A percentile compares a stretch with the other conserved stretches of the same genome.
Evolutionary conservation across 1,140 invertebrate genomes (phyloP).

Genomic region (Coelopa frigida): DNA sequence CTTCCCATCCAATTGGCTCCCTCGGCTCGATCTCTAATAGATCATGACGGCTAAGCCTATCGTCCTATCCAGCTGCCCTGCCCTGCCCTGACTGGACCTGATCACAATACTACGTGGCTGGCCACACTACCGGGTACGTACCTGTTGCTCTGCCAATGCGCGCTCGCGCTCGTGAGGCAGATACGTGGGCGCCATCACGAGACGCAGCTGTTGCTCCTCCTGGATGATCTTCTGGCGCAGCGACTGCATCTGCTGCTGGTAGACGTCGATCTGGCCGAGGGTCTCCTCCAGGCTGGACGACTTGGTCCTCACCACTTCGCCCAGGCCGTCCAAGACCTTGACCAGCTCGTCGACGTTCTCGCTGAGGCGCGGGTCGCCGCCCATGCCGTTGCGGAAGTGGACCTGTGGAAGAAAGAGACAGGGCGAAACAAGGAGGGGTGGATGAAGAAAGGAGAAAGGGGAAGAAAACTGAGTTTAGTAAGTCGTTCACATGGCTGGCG

Average conservation of each 20-base stretch:
- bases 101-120: too few relatives aligned
- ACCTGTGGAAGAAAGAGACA: slow-evolving; percentile 50
- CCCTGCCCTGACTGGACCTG: too few relatives aligned
- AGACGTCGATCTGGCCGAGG: slow-evolving; percentile 75
- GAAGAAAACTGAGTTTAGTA: slow-evolving; percentile 5
- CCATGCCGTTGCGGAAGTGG: slow-evolving; percentile 78
- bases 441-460: neutral
- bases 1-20: too few relatives aligned
- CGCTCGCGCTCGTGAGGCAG: slow-evolving; percentile 75
- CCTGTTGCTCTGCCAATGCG: slow-evolving; percentile 82
- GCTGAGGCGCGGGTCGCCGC: slow-evolving; percentile 67
- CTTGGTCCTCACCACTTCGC: slow-evolving; percentile 61
- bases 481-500: too few relatives aligned
- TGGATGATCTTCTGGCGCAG: slow-evolving; percentile 74
- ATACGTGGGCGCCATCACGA: slow-evolving; percentile 72
- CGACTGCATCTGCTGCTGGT: slow-evolving; percentile 80
- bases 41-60: too few relatives aligned
- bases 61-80: too few relatives aligned
- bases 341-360: slow-evolving; percentile 62
- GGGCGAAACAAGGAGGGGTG: neutral
- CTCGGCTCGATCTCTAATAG: too few relatives aligned
- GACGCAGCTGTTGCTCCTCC: slow-evolving; percentile 77
- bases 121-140: slow-evolving; percentile 54
- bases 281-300: slow-evolving; percentile 66
- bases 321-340: slow-evolving; percentile 60